Percentiles rank a stretch among this genome's conserved stretches.
These are phyloP conservation scores for Tipula helvola DNA, from an alignment of 2,888 invertebrate genomes.

Conservation along the genomic window DNA sequence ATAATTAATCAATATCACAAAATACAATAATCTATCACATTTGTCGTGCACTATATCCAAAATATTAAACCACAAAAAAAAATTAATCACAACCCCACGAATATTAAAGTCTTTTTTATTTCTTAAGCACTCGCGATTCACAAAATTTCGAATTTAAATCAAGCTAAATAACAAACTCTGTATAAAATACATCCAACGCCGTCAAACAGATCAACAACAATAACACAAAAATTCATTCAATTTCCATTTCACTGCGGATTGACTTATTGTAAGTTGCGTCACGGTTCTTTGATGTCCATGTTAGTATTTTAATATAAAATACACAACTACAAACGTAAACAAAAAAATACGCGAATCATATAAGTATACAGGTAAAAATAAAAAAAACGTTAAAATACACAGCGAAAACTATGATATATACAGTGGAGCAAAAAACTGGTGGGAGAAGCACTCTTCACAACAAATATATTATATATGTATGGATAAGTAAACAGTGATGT, in stretches of 20 bases:
- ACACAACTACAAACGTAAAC: background rate
- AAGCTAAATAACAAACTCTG: background rate
- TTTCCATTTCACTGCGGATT: constrained; percentile 10
- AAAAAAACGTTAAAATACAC: background rate
- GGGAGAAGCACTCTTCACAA: background rate
- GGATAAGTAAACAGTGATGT: background rate
- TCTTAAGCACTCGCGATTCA: background rate
- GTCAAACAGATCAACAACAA: constrained; percentile 12
- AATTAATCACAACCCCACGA: background rate
- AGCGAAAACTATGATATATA: background rate
- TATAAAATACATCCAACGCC: background rate
- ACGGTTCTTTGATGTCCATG: constrained; percentile 8
- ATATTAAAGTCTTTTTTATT: background rate
- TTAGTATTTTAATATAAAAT: background rate
- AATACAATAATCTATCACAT: background rate
- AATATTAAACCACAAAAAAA: background rate
- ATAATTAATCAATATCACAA: background rate
- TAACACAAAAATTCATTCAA: constrained; percentile 12
- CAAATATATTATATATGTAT: background rate
- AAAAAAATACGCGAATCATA: background rate
- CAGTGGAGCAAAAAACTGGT: background rate
- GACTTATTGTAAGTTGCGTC: constrained; percentile 7
- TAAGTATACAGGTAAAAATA: background rate
- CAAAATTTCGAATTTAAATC: background rate
- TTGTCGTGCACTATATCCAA: background rate